These are phyloP conservation scores for Rachycentron canadum DNA, from an alignment of 2,797 vertebrate species.

Conservation along the genomic window DNA sequence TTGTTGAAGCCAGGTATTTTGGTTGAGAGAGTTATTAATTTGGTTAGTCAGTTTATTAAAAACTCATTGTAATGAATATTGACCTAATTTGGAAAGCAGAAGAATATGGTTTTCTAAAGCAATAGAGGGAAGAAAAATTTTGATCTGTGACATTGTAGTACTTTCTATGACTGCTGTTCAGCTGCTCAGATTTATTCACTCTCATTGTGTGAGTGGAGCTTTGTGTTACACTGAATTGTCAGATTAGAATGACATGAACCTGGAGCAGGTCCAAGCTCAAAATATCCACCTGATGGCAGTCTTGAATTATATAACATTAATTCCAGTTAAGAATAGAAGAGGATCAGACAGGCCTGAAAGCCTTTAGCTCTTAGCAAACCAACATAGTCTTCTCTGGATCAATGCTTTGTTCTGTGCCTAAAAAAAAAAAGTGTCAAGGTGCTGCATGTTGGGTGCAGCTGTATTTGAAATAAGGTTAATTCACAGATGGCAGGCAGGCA, in stretches of 20 bases:
- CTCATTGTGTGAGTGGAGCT: not conserved
- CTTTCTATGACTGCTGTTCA: not conserved
- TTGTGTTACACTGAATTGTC: not conserved
- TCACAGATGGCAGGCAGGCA: not conserved
- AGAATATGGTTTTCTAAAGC: not conserved
- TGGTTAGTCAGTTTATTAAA: not conserved
- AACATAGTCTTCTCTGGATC: slow-evolving; percentile 12
- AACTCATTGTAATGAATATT: not conserved
- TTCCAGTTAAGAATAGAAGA: slow-evolving; percentile 40
- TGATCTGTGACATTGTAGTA: not conserved
- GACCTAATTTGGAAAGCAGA: not conserved
- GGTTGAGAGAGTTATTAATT: not conserved
- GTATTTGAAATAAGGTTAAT: not conserved
- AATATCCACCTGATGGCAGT: slow-evolving; percentile 80
- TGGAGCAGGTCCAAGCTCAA: slow-evolving; percentile 23
- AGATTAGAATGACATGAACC: slow-evolving; percentile 18
- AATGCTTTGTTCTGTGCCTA: not conserved
- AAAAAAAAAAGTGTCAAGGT: not conserved
- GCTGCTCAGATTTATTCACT: not conserved
- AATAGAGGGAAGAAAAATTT: not conserved
- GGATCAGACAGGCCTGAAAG: slow-evolving; percentile 42
- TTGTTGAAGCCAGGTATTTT: not conserved
- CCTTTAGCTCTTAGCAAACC: not conserved
- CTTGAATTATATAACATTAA: slow-evolving; percentile 67
- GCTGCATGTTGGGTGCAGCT: not conserved